A percentile compares a stretch with the other conserved stretches of the same genome.
Conservation (phyloP, 2,888 invertebrate genomes). For the Mimachlamys varia region DNA sequence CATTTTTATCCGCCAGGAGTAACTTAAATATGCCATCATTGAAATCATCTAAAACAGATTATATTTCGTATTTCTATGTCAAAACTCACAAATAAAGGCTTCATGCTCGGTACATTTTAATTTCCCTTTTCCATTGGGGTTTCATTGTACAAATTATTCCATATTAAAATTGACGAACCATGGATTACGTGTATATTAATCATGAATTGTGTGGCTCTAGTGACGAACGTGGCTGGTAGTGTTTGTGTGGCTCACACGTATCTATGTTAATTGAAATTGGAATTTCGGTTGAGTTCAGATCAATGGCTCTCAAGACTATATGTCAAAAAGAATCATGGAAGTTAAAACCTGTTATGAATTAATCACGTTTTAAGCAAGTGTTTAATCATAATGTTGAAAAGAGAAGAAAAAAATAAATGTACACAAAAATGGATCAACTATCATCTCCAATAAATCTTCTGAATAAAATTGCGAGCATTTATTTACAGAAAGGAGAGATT, state of each 20-base stretch:
- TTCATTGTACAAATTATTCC: not conserved
- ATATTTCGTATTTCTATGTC: no score
- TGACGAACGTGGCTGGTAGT: not conserved
- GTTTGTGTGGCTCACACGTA: not conserved
- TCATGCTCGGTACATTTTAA: no score
- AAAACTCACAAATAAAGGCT: no score
- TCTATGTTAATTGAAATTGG: not conserved
- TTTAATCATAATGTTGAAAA: not conserved
- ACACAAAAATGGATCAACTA: not conserved
- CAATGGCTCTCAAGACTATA: not conserved
- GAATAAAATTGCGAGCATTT: not conserved
- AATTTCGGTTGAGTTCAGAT: conserved; percentile 17
- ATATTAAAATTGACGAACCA: not conserved
- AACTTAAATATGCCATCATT: no score
- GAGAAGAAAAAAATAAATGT: not conserved
- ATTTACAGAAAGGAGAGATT: not conserved
- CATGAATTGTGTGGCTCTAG: not conserved
- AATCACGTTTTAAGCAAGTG: not conserved
- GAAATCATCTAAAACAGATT: no score
- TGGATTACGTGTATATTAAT: not conserved
- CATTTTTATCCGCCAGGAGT: no score
- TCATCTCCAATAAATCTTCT: not conserved
- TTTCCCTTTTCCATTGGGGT: no score
- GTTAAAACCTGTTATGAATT: conserved; percentile 5
- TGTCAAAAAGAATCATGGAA: not conserved